phyloP scores from a whole-genome alignment of 2,888 invertebrate genomes.

The Hyposoter dolosus region DNA sequence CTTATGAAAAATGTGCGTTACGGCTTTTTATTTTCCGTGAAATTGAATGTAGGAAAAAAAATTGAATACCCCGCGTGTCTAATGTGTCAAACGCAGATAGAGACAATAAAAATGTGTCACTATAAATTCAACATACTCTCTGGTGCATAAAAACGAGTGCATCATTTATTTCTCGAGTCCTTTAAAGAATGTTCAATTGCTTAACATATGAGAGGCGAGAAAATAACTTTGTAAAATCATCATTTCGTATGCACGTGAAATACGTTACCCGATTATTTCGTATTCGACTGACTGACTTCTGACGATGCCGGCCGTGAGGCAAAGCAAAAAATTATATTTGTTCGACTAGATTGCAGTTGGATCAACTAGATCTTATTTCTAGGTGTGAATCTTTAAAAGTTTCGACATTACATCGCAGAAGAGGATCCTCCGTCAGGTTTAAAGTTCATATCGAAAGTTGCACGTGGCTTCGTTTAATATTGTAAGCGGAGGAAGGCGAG shows the following conservation, averaged over 20 bases:
- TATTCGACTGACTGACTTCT: no score
- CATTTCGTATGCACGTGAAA: no score
- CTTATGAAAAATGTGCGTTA: constrained; percentile 63
- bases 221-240: neutral
- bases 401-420: neutral
- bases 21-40: constrained; percentile 54
- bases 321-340: no score
- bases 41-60: constrained; percentile 35
- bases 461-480: constrained; percentile 44
- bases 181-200: neutral
- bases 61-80: neutral
- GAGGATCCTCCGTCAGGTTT: constrained; percentile 11
- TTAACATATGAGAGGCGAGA: neutral
- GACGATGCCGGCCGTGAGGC: no score
- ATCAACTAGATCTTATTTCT: no score
- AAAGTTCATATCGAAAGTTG: constrained; percentile 38
- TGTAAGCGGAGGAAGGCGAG: constrained; percentile 24
- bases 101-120: neutral
- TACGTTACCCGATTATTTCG: no score
- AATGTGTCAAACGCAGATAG: neutral
- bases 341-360: no score
- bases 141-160: neutral
- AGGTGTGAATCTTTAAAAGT: no score
- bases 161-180: neutral
- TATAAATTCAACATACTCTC: neutral